Evolutionary conservation across 1,140 invertebrate genomes (phyloP).

Genomic region (Macrosteles quadrilineatus): DNA sequence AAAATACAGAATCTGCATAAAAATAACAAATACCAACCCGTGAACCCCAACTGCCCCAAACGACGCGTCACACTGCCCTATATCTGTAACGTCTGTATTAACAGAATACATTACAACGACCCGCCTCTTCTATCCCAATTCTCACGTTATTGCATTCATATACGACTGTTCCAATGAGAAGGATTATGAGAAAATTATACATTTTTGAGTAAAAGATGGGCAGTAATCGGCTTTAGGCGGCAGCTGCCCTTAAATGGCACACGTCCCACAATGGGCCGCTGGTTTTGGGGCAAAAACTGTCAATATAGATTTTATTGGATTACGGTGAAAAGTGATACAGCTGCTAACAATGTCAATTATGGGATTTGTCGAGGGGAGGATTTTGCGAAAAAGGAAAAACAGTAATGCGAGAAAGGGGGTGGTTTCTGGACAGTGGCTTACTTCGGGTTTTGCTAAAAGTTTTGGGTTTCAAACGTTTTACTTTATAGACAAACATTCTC

Average conservation of each 20-base stretch:
- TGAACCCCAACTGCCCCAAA: no score
- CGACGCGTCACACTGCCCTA: background rate
- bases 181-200: slow-evolving; percentile 28
- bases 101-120: background rate
- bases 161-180: slow-evolving; percentile 15
- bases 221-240: slow-evolving; percentile 17
- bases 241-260: slow-evolving; percentile 7
- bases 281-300: slow-evolving; percentile 27
- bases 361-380: background rate
- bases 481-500: no score
- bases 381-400: no score
- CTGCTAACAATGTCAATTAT: slow-evolving; percentile 3
- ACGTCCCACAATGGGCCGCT: slow-evolving; percentile 12
- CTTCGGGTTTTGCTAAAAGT: no score
- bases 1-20: no score
- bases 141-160: slow-evolving; percentile 10
- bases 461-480: no score
- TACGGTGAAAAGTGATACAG: slow-evolving; percentile 14
- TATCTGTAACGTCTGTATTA: slow-evolving; percentile 5
- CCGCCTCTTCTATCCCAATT: background rate
- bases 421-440: no score
- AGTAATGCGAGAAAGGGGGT: no score
- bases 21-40: no score
- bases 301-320: slow-evolving; percentile 28
- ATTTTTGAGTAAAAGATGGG: slow-evolving; percentile 25